Conservation (phyloP, 2,113 vertebrate genomes). For the Phoenicopterus ruber region DNA sequence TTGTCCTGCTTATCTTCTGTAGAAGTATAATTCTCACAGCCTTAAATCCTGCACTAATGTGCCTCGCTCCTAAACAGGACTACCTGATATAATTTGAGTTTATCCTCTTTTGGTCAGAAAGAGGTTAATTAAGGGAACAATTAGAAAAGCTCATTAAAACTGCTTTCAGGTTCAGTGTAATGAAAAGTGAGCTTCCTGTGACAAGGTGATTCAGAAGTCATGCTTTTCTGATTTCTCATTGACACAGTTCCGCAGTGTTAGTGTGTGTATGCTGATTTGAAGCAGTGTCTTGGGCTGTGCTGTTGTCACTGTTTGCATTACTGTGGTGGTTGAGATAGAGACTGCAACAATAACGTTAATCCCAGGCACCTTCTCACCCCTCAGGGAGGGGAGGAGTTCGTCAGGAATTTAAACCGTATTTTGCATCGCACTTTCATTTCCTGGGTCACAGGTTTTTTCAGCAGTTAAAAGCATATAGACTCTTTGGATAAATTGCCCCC, state of each 20-base stretch:
- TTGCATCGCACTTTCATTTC: background rate
- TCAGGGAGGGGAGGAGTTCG: background rate
- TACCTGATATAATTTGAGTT: background rate
- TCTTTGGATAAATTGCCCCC: background rate
- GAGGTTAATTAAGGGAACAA: slow-evolving; percentile 4
- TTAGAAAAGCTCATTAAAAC: slow-evolving; percentile 22
- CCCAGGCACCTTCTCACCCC: background rate
- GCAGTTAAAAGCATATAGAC: background rate
- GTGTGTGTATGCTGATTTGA: background rate
- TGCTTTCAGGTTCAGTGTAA: background rate
- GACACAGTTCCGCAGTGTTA: background rate
- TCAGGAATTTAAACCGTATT: background rate
- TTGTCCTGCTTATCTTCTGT: background rate
- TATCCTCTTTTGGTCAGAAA: background rate
- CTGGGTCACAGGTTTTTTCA: background rate
- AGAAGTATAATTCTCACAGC: background rate
- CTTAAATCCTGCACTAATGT: background rate
- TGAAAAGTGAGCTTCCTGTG: background rate
- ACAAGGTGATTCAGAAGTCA: background rate
- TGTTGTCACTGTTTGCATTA: background rate
- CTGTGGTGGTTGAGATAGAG: background rate
- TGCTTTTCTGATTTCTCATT: background rate
- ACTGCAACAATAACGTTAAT: background rate
- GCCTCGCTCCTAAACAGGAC: background rate
- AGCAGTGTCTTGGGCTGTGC: background rate